A percentile compares a stretch with the other conserved stretches of the same genome.
phyloP scores from a whole-genome alignment of 2,113 vertebrate species.

The Caranx melampygus region DNA sequence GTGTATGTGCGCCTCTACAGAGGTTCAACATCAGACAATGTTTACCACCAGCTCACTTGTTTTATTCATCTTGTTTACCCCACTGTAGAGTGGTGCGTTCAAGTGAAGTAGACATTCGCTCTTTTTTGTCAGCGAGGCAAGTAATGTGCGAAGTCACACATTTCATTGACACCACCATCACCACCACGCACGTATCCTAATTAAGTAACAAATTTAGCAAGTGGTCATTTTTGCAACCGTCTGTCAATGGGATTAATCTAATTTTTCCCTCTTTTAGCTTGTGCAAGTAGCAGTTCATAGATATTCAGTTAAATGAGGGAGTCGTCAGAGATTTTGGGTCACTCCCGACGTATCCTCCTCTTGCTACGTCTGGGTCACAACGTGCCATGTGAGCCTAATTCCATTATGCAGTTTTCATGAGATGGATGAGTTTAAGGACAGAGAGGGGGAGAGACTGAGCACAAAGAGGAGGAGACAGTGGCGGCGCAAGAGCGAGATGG shows the following conservation, averaged over 20 bases:
- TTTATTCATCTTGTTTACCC: conserved; percentile 72
- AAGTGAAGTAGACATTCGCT: conserved; percentile 43
- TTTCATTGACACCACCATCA: conserved; percentile 27
- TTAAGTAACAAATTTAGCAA: conserved; percentile 32
- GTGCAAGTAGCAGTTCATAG: conserved; percentile 7
- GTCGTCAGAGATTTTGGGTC: conserved; percentile 59
- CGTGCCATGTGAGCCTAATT: conserved; percentile 67
- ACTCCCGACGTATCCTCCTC: conserved; percentile 53
- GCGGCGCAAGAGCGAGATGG: conserved; percentile 51
- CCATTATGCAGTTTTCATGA: conserved; percentile 75
- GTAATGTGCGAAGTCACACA: conserved; percentile 45
- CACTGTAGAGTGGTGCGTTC: conserved; percentile 29
- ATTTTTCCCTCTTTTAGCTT: conserved; percentile 19
- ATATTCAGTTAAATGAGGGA: conserved; percentile 45
- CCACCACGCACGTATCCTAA: conserved; percentile 8
- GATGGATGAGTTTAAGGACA: conserved; percentile 72
- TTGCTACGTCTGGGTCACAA: conserved; percentile 58
- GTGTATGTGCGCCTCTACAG: conserved; percentile 35
- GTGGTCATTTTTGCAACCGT: conserved; percentile 24
- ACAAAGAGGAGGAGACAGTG: conserved; percentile 43
- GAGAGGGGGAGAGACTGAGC: conserved; percentile 50
- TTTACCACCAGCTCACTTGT: conserved; percentile 62
- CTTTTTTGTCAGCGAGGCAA: conserved; percentile 32
- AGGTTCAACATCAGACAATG: conserved; percentile 63
- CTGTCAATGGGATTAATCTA: conserved; percentile 35